Percentiles rank a stretch among this genome's conserved stretches.
Evolutionary conservation across 2,113 vertebrate species (phyloP).

Genomic region (Dipodomys merriami): DNA sequence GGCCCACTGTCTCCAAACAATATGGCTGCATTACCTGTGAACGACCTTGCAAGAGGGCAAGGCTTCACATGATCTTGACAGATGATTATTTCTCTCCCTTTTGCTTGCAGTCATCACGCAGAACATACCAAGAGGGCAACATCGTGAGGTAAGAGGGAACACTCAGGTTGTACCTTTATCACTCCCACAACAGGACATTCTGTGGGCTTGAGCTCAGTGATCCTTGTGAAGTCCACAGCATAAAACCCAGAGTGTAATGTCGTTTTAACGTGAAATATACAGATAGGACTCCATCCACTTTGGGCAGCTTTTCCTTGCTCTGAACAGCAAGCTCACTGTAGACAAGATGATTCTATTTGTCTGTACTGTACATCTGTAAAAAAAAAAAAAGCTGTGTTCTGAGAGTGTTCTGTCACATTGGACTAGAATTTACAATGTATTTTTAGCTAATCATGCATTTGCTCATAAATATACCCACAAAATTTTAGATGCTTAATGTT

Average conservation of each 20-base stretch:
- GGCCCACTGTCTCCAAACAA: background rate
- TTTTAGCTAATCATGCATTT: background rate
- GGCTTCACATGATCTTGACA: background rate
- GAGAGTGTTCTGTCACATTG: background rate
- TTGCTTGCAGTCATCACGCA: background rate
- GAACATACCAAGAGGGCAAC: background rate
- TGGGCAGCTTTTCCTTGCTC: background rate
- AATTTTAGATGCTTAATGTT: background rate
- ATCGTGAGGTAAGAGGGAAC: background rate
- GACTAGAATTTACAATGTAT: background rate
- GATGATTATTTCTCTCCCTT: background rate
- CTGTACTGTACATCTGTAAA: too few relatives aligned
- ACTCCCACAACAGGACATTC: too few relatives aligned
- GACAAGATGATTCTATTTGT: too few relatives aligned
- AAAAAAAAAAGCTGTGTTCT: background rate
- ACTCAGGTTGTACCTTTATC: background rate
- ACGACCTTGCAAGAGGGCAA: background rate
- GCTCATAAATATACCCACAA: background rate
- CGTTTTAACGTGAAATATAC: too few relatives aligned
- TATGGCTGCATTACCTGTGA: background rate
- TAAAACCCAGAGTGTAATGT: background rate
- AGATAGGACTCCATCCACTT: background rate
- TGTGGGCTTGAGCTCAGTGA: background rate
- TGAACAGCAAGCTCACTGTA: too few relatives aligned
- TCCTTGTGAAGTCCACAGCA: fast-evolving